Conservation (phyloP, 2,888 invertebrate genomes). For the Dynastes hyllus region DNA sequence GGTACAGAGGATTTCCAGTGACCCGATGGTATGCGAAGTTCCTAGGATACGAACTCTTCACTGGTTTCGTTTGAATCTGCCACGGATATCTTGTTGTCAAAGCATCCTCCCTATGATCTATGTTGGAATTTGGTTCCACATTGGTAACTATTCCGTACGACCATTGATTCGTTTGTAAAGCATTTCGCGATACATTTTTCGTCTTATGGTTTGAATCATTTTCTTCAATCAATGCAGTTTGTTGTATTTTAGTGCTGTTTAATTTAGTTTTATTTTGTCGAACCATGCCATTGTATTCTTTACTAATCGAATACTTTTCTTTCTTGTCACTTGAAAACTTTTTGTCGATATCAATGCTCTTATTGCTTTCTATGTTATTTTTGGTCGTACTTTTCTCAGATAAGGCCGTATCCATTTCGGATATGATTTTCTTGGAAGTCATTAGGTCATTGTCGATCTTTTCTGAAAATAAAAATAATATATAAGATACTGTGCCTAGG, state of each 20-base stretch:
- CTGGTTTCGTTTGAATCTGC: slow-evolving; percentile 56
- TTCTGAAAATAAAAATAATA: slow-evolving; percentile 61
- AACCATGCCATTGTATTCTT: not conserved
- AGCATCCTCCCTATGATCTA: slow-evolving; percentile 45
- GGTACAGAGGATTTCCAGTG: slow-evolving; percentile 66
- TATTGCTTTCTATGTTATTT: slow-evolving; percentile 36
- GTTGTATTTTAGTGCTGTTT: slow-evolving; percentile 13
- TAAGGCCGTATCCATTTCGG: slow-evolving; percentile 56
- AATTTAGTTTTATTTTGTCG: slow-evolving; percentile 24
- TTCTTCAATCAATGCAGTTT: slow-evolving; percentile 16
- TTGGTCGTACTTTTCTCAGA: slow-evolving; percentile 41
- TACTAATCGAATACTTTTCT: not conserved
- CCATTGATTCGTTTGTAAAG: slow-evolving; percentile 55
- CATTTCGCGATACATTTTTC: slow-evolving; percentile 47
- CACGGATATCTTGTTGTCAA: slow-evolving; percentile 58
- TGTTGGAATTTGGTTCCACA: slow-evolving; percentile 19
- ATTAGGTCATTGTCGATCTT: slow-evolving; percentile 65
- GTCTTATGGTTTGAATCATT: slow-evolving; percentile 24
- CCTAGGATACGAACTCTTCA: slow-evolving; percentile 63
- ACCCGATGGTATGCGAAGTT: slow-evolving; percentile 70
- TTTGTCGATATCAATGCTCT: slow-evolving; percentile 48
- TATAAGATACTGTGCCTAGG: not conserved
- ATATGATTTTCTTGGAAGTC: slow-evolving; percentile 64
- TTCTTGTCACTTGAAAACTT: slow-evolving; percentile 2
- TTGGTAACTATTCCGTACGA: slow-evolving; percentile 50